These are phyloP conservation scores for Polyodon spathula DNA, from an alignment of 2,113 vertebrate species.

Conservation along the genomic window DNA sequence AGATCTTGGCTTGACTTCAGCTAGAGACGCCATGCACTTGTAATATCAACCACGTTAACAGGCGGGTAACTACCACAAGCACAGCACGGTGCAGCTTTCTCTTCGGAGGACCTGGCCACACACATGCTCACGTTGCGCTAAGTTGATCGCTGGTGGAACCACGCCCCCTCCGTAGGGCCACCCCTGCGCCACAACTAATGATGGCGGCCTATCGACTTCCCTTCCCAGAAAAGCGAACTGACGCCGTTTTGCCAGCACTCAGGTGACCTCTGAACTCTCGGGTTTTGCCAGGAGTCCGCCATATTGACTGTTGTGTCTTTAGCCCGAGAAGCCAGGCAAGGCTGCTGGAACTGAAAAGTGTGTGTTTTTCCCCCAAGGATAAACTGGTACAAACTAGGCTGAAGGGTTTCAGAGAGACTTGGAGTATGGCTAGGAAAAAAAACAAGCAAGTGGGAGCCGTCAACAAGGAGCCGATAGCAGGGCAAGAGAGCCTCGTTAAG, in stretches of 20 bases:
- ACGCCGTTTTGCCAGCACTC: constrained; percentile 52
- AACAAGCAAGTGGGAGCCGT: constrained; percentile 65
- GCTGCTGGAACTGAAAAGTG: constrained; percentile 58
- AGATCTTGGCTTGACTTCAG: too few relatives aligned
- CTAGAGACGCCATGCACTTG: too few relatives aligned
- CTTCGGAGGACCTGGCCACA: too few relatives aligned
- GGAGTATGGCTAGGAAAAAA: constrained; percentile 77
- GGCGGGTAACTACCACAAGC: too few relatives aligned
- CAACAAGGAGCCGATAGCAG: constrained; percentile 56
- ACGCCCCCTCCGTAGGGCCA: constrained; percentile 1
- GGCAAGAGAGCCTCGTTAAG: constrained; percentile 60
- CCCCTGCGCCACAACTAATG: constrained; percentile 35
- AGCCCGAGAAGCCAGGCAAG: constrained; percentile 65
- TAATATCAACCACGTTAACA: too few relatives aligned
- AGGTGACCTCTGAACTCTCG: constrained; percentile 65
- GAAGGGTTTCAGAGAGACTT: constrained; percentile 36
- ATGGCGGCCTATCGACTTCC: constrained; percentile 52
- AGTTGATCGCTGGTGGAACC: too few relatives aligned
- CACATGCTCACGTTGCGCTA: too few relatives aligned
- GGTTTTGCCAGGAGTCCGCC: constrained; percentile 76
- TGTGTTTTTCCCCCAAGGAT: constrained; percentile 28
- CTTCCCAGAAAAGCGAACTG: constrained; percentile 2
- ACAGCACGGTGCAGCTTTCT: too few relatives aligned
- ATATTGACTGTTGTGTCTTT: constrained; percentile 96
- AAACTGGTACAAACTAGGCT: constrained; percentile 53